Evolutionary conservation across 2,888 invertebrate genomes (phyloP).

Genomic region (Andrena haemorrhoa): DNA sequence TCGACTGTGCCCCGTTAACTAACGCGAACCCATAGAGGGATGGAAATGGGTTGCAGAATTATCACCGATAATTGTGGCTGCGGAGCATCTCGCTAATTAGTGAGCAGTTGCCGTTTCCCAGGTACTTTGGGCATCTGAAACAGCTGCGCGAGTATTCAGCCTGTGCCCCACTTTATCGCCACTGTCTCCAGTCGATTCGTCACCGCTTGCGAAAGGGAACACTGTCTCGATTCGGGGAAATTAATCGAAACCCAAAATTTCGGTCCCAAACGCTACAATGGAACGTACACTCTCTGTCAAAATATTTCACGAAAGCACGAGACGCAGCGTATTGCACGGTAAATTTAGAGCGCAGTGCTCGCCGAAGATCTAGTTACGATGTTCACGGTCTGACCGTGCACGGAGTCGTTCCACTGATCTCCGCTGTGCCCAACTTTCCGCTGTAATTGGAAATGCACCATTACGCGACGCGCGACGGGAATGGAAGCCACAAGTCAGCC

Average conservation of each 20-base stretch:
- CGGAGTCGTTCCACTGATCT: not conserved
- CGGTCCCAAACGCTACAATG: too few species aligned
- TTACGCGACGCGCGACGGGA: not conserved
- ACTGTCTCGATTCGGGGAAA: too few species aligned
- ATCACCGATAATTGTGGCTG: slow-evolving; percentile 22
- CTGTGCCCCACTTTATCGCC: not conserved
- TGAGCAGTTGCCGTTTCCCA: slow-evolving; percentile 30
- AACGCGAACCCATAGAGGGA: not conserved
- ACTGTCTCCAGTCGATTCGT: too few species aligned
- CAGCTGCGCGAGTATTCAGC: slow-evolving; percentile 22
- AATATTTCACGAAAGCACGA: not conserved
- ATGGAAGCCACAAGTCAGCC: not conserved
- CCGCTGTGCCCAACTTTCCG: not conserved
- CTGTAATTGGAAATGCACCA: slow-evolving; percentile 4
- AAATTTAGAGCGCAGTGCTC: not conserved
- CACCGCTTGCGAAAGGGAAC: too few species aligned
- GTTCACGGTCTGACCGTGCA: not conserved
- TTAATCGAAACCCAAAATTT: too few species aligned
- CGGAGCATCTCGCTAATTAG: slow-evolving; percentile 41
- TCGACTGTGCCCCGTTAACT: slow-evolving; percentile 8
- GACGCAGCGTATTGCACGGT: not conserved
- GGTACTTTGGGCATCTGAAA: slow-evolving; percentile 18
- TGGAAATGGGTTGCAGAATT: slow-evolving; percentile 25
- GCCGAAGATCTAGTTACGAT: not conserved
- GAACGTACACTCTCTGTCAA: too few species aligned